Evolutionary conservation across 2,888 invertebrate species (phyloP), one percentile per base, ranked within the genome.

Genomic region (Pantelozetes paolii): DNA sequence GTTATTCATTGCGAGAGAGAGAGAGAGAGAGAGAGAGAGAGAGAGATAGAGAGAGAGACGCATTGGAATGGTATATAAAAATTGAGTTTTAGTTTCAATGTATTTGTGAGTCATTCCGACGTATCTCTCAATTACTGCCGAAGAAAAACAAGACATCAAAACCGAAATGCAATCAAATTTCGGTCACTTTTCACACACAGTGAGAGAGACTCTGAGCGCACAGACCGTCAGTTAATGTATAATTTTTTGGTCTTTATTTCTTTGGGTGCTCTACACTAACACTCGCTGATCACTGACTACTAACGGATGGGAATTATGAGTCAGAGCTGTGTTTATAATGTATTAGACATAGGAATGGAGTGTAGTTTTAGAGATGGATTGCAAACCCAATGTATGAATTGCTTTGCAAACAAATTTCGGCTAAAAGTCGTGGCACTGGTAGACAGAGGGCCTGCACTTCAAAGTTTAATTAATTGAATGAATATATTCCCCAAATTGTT

Each of bases 381-480:
- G 59, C 32, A n/a, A 30, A 30, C 32, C 18, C 30, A 62, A 32
- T 67, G 23, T 1, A 32, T 67, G 67, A 67, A 67, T 67, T 40
- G 67, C n/a, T 67, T 15, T 13, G 26, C 23, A 67, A 67, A 67
- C 67, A 67, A 40, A 67, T 67, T 59, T 40, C 3, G 67, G 59
- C 59, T 30, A 67, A 67, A 67, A 67, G 67, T 67, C 67, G 67
- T 15, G 18, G 30, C 54, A 32, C 40, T 67, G 32, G 5, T 18
- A 67, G 36, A 32, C 20, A 18, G n/a, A 2, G 9, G 20, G 32
- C 9, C 23, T 67, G 15, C 67, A 40, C 67, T 67, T 32, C 59
- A 67, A 40, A 67, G 40, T 67, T 67, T 67, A 67, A 67, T 67
- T 67, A 67, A 67, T 67, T 67, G 67, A 67, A 67, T 67, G 8